Evolutionary conservation across 2,797 vertebrate species (phyloP).

Genomic region (Danio jaintianensis): DNA sequence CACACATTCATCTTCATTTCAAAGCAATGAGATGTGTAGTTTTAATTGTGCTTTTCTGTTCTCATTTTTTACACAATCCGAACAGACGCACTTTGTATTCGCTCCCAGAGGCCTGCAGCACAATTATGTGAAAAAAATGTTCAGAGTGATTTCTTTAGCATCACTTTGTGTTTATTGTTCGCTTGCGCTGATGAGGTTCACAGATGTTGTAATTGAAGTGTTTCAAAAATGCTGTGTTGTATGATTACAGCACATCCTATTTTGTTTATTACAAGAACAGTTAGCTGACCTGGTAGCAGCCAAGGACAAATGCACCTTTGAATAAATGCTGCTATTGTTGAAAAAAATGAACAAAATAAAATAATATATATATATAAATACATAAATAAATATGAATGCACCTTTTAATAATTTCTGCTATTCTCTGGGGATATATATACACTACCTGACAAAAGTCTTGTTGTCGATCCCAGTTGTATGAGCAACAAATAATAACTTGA

Average conservation of each 20-base stretch:
- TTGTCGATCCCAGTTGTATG: too few relatives aligned
- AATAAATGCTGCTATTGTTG: constrained; percentile 3
- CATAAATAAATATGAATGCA: too few relatives aligned
- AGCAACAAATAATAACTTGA: too few relatives aligned
- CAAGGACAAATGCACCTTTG: background rate
- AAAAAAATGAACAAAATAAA: constrained; percentile 10
- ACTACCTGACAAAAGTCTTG: too few relatives aligned
- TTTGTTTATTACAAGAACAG: constrained; percentile 12
- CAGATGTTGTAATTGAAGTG: constrained; percentile 36
- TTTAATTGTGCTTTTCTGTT: constrained; percentile 27
- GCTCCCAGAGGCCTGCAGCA: constrained; percentile 22
- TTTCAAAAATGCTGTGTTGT: background rate
- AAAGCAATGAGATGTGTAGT: constrained; percentile 34
- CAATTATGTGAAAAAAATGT: constrained; percentile 33
- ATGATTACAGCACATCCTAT: constrained; percentile 23
- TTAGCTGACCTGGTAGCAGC: background rate
- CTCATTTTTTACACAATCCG: background rate
- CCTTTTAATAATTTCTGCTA: too few relatives aligned
- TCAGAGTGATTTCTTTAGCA: constrained; percentile 6
- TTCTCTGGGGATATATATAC: too few relatives aligned
- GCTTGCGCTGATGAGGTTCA: constrained; percentile 5
- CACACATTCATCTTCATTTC: constrained; percentile 13
- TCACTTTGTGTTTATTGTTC: constrained; percentile 20
- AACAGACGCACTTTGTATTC: constrained; percentile 18
- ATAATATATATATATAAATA: too few relatives aligned